phyloP scores from a whole-genome alignment of 1,140 invertebrate genomes.

The Condylostylus longicornis region DNA sequence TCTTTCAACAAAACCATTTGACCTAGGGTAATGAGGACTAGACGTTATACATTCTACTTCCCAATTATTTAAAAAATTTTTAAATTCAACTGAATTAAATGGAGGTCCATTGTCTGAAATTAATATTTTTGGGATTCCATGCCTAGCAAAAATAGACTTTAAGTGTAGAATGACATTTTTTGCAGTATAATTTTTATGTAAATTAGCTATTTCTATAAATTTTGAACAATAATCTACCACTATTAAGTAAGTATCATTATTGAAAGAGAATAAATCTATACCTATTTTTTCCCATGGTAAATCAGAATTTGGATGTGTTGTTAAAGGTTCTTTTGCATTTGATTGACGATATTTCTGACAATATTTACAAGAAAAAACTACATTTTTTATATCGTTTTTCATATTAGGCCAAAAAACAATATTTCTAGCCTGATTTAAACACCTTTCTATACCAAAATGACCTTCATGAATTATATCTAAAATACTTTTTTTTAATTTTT shows the following conservation, averaged over 20 bases:
- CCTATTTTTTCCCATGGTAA: slow-evolving; percentile 8
- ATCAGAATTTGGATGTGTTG: slow-evolving; percentile 1
- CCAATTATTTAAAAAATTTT: slow-evolving; percentile 5
- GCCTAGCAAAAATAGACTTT: slow-evolving; percentile 8
- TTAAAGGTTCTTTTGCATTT: slow-evolving; percentile 5
- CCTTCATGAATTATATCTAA: slow-evolving; percentile 29
- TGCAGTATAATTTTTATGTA: slow-evolving; percentile 1
- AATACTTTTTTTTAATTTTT: slow-evolving; percentile 18
- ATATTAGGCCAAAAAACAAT: slow-evolving; percentile 34
- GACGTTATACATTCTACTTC: not conserved
- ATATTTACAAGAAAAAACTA: slow-evolving; percentile 24
- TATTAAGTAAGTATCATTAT: slow-evolving; percentile 21
- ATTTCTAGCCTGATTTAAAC: slow-evolving; percentile 23
- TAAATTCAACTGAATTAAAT: slow-evolving; percentile 4
- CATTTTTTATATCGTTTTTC: slow-evolving; percentile 30
- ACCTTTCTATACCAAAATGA: slow-evolving; percentile 34
- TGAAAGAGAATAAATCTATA: slow-evolving; percentile 22
- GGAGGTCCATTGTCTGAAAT: slow-evolving; percentile 8
- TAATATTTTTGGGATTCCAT: slow-evolving; percentile 7
- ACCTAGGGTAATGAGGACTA: slow-evolving; percentile 1
- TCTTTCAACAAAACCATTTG: slow-evolving; percentile 7
- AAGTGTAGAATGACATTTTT: slow-evolving; percentile 1
- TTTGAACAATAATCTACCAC: slow-evolving; percentile 12
- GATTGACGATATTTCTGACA: slow-evolving; percentile 4
- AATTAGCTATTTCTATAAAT: slow-evolving; percentile 5